phyloP scores from a whole-genome alignment of 2,888 invertebrate genomes.

The Epinotia nisella region DNA sequence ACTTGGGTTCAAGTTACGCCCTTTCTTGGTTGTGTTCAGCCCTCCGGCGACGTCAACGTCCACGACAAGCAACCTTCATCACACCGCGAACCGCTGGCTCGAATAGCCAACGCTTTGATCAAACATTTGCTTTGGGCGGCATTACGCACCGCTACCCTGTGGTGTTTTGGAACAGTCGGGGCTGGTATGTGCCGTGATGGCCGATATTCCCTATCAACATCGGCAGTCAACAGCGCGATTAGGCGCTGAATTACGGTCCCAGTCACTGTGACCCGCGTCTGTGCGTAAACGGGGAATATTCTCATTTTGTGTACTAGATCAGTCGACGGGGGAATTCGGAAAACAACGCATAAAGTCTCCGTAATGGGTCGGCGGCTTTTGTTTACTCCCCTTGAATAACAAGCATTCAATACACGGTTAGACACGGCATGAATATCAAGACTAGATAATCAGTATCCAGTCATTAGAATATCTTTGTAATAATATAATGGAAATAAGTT shows the following conservation, averaged over 20 bases:
- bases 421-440: not conserved
- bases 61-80: constrained; percentile 21
- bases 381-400: constrained; percentile 30
- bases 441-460: not conserved
- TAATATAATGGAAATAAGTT: too few relatives aligned
- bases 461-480: too few relatives aligned
- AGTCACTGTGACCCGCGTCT: constrained; percentile 23
- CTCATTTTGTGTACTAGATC: constrained; percentile 30
- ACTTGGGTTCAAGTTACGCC: constrained; percentile 5
- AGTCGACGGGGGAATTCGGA: constrained; percentile 35
- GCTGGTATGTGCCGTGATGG: constrained; percentile 13
- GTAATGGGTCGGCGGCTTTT: constrained; percentile 28
- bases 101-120: constrained; percentile 25
- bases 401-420: constrained; percentile 17
- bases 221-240: constrained; percentile 41
- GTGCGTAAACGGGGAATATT: constrained; percentile 19
- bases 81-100: constrained; percentile 6
- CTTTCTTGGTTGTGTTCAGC: constrained; percentile 14
- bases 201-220: constrained; percentile 35
- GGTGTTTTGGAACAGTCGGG: constrained; percentile 25
- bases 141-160: constrained; percentile 12
- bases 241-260: constrained; percentile 39
- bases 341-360: constrained; percentile 34
- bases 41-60: constrained; percentile 16
- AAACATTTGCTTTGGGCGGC: constrained; percentile 27